Evolutionary conservation across 2,888 invertebrate species (phyloP), one percentile per base, ranked within the genome.

Genomic region (Ypsolopha sequella): DNA sequence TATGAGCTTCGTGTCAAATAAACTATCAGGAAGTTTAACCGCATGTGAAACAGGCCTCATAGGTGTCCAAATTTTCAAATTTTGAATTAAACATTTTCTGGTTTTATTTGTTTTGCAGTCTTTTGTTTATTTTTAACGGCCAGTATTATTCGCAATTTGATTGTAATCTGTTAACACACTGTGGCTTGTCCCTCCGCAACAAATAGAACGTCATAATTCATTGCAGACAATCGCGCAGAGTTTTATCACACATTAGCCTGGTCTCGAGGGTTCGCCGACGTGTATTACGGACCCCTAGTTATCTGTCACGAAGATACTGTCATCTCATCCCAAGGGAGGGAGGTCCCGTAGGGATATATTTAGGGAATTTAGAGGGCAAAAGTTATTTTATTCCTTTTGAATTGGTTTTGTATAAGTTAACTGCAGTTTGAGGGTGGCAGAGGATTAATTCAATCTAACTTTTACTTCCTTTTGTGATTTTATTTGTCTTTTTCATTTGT

Each of bases 191-290:
- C 52, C 48, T 41, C 36, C 52, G 48, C 49, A 44, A 41, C 44
- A 8, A 52, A 54, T 46, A 54, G 48, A 51, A 54, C 47, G 59
- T 63, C 63, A 67, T 75, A 71, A 73, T 69, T 76, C 73, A 75
- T 69, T 68, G 65, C 76, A 73, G 73, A 76, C 77, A 75, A 80
- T 80, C 70, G 72, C 70, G 68, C 72, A 68, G 66, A 74, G 77
- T 76, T 78, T 82, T 84, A 81, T 81, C 81, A 82, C 79, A 76
- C 80, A 80, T 84, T 80, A 80, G 70, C 60, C 56, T 56, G 64
- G 38, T 38, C 59, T 61, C 58, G 60, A 64, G 70, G 72, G 69
- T 67, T 60, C 58, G 61, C 51, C 48, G 51, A 43, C 36, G 55
- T 57, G 53, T 61, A 56, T 54, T 52, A 58, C 56, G 61, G 62